Evolutionary conservation across 1,140 invertebrate genomes (phyloP), one percentile per base, ranked within the genome.

Genomic region (Drosophila hydei): DNA sequence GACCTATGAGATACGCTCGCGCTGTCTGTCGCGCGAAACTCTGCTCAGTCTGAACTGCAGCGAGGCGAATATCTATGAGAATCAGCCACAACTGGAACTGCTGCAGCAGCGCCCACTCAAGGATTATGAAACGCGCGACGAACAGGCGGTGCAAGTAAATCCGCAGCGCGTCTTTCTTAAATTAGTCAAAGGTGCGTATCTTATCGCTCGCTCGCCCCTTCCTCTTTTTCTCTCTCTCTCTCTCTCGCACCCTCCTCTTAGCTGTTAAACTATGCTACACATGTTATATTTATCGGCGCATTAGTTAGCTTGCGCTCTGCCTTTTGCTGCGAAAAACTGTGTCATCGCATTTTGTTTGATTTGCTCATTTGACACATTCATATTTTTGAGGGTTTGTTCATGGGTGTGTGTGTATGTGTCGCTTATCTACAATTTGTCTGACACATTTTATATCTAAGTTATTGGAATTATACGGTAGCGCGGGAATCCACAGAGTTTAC

Each of bases 111-210:
- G 64, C 1, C 72, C 91, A 3, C 89, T 92, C 21, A 91, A 91
- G 61, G 92, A 93, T 60, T 92, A 92, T 19, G 67, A 77, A 8
- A 63, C 71, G 0, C 61, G 40, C 11, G 70, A 85, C 50, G 76
- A 85, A 51, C 90, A 93, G 58, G 93, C 94, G 7, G 92, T 95
- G 23, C 94, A 95, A 77, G 91, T 95, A 43, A 92, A 90, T 64
- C 94, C 94, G 5, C 94, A 95, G 72, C 76, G 91, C 48, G 91
- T 94, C 1, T 90, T 87, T 47, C 78, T 95, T 3, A 93, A 91
- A 70, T 87, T 95, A 21, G 90, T 94, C 69, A 92, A 92, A 71
- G 79, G 90, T 74, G 73, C 56, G 74, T 69, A 75, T 76, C 74
- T 76, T 63, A 73, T 69, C 63, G 4, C 16, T 12, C 30, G n/a